phyloP scores from a whole-genome alignment of 2,888 invertebrate genomes.

The Endotricha flammealis region DNA sequence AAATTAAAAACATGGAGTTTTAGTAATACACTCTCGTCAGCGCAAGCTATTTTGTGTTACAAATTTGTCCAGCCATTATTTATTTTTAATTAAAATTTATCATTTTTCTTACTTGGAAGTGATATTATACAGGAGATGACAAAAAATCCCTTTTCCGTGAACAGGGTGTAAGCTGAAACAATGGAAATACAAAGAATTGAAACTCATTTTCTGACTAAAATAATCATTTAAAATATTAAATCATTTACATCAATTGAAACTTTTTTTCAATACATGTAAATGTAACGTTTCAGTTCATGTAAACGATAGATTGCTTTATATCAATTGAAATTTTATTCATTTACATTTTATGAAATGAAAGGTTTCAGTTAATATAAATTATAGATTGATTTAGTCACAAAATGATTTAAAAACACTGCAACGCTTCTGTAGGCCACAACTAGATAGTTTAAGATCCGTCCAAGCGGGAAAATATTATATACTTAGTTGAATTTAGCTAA shows the following conservation, averaged over 20 bases:
- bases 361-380: too few species aligned
- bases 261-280: too few species aligned
- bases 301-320: too few species aligned
- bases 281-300: too few species aligned
- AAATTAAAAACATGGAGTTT: too few species aligned
- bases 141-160: conserved; percentile 26
- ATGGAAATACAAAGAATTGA: conserved; percentile 7
- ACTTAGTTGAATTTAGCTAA: conserved; percentile 44
- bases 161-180: conserved; percentile 34
- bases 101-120: conserved; percentile 12
- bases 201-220: conserved; percentile 16
- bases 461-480: conserved; percentile 58
- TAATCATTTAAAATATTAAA: not conserved
- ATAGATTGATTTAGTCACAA: too few species aligned
- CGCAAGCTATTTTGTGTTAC: too few species aligned
- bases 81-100: conserved; percentile 3
- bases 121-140: conserved; percentile 12
- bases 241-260: not conserved
- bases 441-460: conserved; percentile 63
- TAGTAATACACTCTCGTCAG: too few species aligned
- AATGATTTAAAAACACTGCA: conserved; percentile 16
- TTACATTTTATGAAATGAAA: too few species aligned
- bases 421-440: conserved; percentile 34
- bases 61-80: too few species aligned
- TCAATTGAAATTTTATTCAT: too few species aligned